These are phyloP conservation scores for Synanceia verrucosa DNA, from an alignment of 2,797 vertebrate genomes.

Conservation along the genomic window DNA sequence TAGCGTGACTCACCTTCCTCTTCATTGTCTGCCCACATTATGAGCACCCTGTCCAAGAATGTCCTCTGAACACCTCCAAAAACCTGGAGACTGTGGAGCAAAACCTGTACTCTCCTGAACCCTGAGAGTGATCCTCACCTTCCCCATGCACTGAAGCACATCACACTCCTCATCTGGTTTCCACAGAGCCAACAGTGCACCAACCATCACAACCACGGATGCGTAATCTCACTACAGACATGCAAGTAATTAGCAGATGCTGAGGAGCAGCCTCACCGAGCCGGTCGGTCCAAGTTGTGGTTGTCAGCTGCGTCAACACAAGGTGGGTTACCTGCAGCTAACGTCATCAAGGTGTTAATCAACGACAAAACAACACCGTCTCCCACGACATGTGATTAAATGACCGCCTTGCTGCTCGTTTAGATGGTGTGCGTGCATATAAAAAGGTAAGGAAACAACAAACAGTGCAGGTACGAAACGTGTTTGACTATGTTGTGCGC, in stretches of 20 bases:
- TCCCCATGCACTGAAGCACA: constrained; percentile 32
- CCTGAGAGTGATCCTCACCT: constrained; percentile 14
- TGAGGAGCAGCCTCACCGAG: constrained; percentile 28
- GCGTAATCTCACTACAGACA: constrained; percentile 44
- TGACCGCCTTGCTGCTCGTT: too few species aligned
- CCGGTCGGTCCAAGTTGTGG: constrained; percentile 41
- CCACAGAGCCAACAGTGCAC: too few species aligned
- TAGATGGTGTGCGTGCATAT: too few species aligned
- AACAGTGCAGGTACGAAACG: too few species aligned
- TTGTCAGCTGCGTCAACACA: constrained; percentile 19
- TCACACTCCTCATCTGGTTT: too few species aligned
- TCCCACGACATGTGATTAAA: too few species aligned
- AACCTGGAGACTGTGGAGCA: constrained; percentile 5
- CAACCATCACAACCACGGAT: constrained; percentile 43
- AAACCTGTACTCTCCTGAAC: constrained; percentile 55
- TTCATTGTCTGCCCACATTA: constrained; percentile 48
- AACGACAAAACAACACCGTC: background rate
- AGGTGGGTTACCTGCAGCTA: background rate
- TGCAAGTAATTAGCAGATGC: constrained; percentile 63
- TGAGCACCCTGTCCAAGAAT: constrained; percentile 59
- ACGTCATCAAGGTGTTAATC: background rate
- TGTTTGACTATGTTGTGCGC: too few species aligned
- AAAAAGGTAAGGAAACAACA: too few species aligned
- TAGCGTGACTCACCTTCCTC: constrained; percentile 47
- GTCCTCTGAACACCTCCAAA: constrained; percentile 35